Evolutionary conservation across 2,888 invertebrate species (phyloP), one percentile per base, ranked within the genome.

Genomic region (Drosophila mulleri): DNA sequence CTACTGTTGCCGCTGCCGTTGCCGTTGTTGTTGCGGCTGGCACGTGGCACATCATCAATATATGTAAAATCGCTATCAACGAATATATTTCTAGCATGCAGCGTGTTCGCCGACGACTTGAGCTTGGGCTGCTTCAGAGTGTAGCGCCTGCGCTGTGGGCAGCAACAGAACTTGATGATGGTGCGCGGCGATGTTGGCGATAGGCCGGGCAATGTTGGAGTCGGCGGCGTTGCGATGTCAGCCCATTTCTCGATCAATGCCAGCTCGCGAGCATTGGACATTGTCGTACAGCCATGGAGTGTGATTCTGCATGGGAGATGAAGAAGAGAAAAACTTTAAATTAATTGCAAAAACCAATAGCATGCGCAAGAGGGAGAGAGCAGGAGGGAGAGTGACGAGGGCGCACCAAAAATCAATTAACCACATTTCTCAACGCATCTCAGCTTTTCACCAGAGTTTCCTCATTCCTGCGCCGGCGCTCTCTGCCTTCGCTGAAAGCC

Each of bases 211-310:
- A 83, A 59, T 60, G 80, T 72, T 67, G 83, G 82, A 74, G 84
- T 82, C 83, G 86, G 79, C 77, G 89, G 78, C 75, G 86, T 79
- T 74, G 83, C 89, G 73, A 90, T 88, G 79, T 91, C 90, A 88
- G 92, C 90, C 91, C 92, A 92, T 91, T 91, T 90, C 78, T 92
- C 88, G 76, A 90, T 87, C 83, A 91, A 90, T 87, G 92, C 90
- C 91, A 92, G 80, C 88, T 92, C 92, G 72, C 91, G 92, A 88
- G 90, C 88, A 90, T 90, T 92, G 80, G 92, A 90, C 92, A 92
- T 92, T 89, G 90, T 90, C 73, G 83, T 85, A 86, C 83, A 83
- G 90, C 92, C 92, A 92, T 92, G 88, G 82, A 92, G 89, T 80
- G 82, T 82, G 73, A 90, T 91, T 92, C 92, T 92, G 83, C 8